A percentile compares a stretch with the other conserved stretches of the same genome.
Conservation (phyloP, 2,888 invertebrate genomes). For the Calliphora vomitoria region DNA sequence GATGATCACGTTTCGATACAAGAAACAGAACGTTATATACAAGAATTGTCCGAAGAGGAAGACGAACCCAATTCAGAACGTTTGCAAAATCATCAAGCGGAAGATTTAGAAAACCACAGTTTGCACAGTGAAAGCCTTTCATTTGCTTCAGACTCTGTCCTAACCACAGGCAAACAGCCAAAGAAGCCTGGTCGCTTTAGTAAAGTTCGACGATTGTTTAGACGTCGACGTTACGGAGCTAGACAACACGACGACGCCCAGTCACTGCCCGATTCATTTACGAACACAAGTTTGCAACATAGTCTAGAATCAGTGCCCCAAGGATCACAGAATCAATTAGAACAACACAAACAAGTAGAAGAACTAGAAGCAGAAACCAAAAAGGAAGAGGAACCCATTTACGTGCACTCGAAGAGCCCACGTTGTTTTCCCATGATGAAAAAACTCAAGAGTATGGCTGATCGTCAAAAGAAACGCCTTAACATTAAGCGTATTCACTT, state of each 20-base stretch:
- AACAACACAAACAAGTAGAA: conserved; percentile 73
- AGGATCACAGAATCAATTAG: conserved; percentile 69
- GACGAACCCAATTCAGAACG: conserved; percentile 70
- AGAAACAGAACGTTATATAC: conserved; percentile 84
- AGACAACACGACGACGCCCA: conserved; percentile 81
- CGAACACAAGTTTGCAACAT: conserved; percentile 79
- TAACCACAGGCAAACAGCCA: conserved; percentile 80
- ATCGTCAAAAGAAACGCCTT: conserved; percentile 86
- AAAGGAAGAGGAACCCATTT: conserved; percentile 60
- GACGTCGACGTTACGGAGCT: conserved; percentile 84
- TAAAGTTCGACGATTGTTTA: conserved; percentile 86
- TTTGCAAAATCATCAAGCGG: conserved; percentile 61
- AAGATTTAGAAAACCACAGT: conserved; percentile 77
- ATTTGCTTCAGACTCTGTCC: conserved; percentile 83
- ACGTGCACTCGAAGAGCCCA: conserved; percentile 73
- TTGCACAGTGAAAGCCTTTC: conserved; percentile 83
- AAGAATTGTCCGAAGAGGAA: conserved; percentile 83
- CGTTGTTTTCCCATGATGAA: conserved; percentile 87
- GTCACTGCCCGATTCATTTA: conserved; percentile 82
- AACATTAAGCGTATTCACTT: conserved; percentile 83
- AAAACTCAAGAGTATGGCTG: conserved; percentile 88
- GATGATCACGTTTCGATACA: conserved; percentile 84
- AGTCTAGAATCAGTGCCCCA: conserved; percentile 77
- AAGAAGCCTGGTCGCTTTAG: conserved; percentile 79
- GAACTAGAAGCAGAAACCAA: conserved; percentile 27